A percentile compares a stretch with the other conserved stretches of the same genome.
Evolutionary conservation across 2,888 invertebrate species (phyloP).

Genomic region (Patella ulyssiponensis): DNA sequence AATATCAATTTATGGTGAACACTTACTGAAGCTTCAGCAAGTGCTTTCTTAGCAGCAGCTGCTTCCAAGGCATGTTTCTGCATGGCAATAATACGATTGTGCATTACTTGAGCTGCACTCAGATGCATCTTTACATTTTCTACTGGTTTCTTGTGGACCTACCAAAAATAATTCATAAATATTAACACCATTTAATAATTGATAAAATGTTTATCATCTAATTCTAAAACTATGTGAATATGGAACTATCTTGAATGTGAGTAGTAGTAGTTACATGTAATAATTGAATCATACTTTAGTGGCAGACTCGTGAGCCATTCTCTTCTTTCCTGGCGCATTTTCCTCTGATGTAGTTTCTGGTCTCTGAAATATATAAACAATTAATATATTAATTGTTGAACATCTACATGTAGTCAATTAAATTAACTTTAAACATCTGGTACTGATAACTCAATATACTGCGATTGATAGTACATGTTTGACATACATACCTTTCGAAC

Average conservation of each 20-base stretch:
- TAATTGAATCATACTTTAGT: constrained; percentile 40
- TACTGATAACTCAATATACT: too few relatives aligned
- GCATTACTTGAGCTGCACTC: constrained; percentile 69
- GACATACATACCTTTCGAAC: constrained; percentile 33
- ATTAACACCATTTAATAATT: background rate
- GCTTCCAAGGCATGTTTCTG: constrained; percentile 56
- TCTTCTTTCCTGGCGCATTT: constrained; percentile 51
- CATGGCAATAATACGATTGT: constrained; percentile 66
- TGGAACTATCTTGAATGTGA: too few relatives aligned
- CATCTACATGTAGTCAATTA: background rate
- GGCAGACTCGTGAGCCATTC: constrained; percentile 80
- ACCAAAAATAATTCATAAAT: background rate
- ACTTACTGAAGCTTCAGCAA: constrained; percentile 28
- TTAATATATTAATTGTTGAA: constrained; percentile 6
- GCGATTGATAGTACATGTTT: too few relatives aligned
- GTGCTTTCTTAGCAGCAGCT: constrained; percentile 41
- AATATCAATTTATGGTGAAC: too few relatives aligned
- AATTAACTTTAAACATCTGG: too few relatives aligned
- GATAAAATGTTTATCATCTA: background rate
- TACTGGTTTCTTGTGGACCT: constrained; percentile 34
- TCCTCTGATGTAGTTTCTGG: constrained; percentile 21
- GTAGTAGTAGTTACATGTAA: too few relatives aligned
- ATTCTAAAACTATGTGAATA: background rate
- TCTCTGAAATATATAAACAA: constrained; percentile 18
- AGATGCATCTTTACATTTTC: constrained; percentile 49